phyloP scores from a whole-genome alignment of 2,888 invertebrate species.

The Gastracanthus pulcherrimus region DNA sequence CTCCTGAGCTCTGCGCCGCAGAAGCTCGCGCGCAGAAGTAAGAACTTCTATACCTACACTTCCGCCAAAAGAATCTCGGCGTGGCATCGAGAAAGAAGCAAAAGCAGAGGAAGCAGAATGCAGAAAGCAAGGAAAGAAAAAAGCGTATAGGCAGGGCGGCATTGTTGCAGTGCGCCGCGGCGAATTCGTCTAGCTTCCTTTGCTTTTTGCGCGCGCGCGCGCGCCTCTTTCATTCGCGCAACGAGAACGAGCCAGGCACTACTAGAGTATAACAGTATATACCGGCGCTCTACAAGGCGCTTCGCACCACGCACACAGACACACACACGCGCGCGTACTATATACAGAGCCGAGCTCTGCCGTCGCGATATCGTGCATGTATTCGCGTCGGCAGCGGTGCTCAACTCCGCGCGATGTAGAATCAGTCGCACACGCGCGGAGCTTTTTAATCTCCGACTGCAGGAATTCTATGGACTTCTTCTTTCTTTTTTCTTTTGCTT shows the following conservation, averaged over 20 bases:
- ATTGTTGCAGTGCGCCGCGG: not conserved
- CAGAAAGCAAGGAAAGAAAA: too few relatives aligned
- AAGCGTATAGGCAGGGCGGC: not conserved
- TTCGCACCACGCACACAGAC: too few relatives aligned
- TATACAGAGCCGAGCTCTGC: not conserved
- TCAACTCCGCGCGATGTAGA: not conserved
- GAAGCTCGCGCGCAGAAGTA: not conserved
- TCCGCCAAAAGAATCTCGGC: not conserved
- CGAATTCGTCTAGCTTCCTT: slow-evolving; percentile 21
- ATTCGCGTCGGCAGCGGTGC: not conserved
- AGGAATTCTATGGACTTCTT: not conserved
- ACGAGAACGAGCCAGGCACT: not conserved
- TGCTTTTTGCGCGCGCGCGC: not conserved
- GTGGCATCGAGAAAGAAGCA: too few relatives aligned
- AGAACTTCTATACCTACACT: too few relatives aligned
- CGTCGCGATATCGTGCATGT: not conserved
- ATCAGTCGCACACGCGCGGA: not conserved
- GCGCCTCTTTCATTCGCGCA: not conserved
- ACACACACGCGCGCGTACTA: too few relatives aligned
- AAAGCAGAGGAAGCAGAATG: not conserved
- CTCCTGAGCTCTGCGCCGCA: too few relatives aligned
- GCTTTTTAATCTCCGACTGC: not conserved
- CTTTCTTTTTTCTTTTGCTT: not conserved
- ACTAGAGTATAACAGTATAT: slow-evolving; percentile 8
- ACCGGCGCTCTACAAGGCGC: not conserved